Evolutionary conservation across 1,140 invertebrate species (phyloP), one percentile per base, ranked within the genome.

Genomic region (Tetraneura akinire): DNA sequence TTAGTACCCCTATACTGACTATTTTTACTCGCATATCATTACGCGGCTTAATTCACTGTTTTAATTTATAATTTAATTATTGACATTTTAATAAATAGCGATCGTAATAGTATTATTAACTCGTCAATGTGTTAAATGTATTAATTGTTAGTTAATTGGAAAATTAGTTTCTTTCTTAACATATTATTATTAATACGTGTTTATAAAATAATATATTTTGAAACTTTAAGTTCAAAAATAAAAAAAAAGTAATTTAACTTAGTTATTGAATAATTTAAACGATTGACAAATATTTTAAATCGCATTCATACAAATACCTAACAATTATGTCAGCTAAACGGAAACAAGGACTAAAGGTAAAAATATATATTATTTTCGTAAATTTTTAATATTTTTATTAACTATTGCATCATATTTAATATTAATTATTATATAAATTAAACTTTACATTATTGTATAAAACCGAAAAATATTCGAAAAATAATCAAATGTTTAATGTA

Each of bases 331-430:
- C 68, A 23, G 68, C 68, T 16, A 71, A 71, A 32, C 68, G 68
- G 45, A 71, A 71, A 14, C 68, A 71, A 71, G 68, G 68, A 71
- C 10, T 71, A 2, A 71, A 71, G 68, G 68, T 71, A 71, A 71
- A 29, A 71, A 51, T 45, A 14, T 18, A 71, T n/a, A 49, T 18
- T 26, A 26, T 29, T 37, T 4, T 37, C n/a, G 32, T 8, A 37
- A 37, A 37, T 4, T 37, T 4, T 37, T n/a, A n/a, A 37, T 37
- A 37, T 37, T 37, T 37, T 37, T 37, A 8, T 37, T 37, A 37
- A 37, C 8, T 37, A 3, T 37, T 8, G 32, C 8, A 37, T 4
- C 8, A 37, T 37, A 8, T 37, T 4, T 37, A 37, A 37, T 37
- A 37, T 37, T 37, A 4, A 37, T 37, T 8, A 37, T 37, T 37